phyloP scores from a whole-genome alignment of 2,797 vertebrate species.

The Picus viridis region DNA sequence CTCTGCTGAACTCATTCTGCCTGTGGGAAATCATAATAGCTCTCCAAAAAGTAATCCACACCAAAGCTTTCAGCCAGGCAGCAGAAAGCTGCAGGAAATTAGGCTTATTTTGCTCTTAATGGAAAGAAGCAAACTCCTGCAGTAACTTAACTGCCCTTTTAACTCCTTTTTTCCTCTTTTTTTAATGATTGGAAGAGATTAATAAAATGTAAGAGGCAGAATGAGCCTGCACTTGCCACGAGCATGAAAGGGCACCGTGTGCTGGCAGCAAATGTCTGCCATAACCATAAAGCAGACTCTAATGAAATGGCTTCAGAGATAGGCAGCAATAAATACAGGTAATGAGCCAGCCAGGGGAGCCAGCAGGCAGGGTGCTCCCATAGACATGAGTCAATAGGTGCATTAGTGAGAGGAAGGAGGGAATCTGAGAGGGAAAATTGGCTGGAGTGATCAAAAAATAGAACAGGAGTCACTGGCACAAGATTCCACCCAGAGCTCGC shows the following conservation, averaged over 20 bases:
- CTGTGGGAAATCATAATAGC: conserved; percentile 36
- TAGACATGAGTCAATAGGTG: conserved; percentile 25
- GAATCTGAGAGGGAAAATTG: background rate
- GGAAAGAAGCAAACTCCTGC: conserved; percentile 4
- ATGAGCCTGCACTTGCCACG: background rate
- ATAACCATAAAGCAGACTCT: conserved; percentile 37
- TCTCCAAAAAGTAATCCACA: conserved; percentile 46
- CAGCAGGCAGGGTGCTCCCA: conserved; percentile 39
- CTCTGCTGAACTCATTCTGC: conserved; percentile 41
- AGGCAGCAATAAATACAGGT: conserved; percentile 30
- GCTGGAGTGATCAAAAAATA: conserved; percentile 6
- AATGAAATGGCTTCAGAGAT: conserved; percentile 59
- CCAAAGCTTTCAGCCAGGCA: conserved; percentile 35
- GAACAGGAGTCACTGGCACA: background rate
- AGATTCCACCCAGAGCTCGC: background rate
- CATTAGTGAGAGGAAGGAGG: background rate
- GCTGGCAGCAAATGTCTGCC: conserved; percentile 8
- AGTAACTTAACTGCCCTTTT: background rate
- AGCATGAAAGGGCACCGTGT: conserved; percentile 15
- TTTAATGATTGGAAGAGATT: conserved; percentile 27
- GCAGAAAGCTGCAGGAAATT: conserved; percentile 50
- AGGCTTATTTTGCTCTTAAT: conserved; percentile 49
- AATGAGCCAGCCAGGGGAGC: conserved; percentile 33
- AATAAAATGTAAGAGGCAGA: conserved; percentile 38
- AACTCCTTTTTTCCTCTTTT: background rate